Percentiles rank a stretch among this genome's conserved stretches.
Evolutionary conservation across 2,888 invertebrate species (phyloP).

Genomic region (Eretmocerus hayati): DNA sequence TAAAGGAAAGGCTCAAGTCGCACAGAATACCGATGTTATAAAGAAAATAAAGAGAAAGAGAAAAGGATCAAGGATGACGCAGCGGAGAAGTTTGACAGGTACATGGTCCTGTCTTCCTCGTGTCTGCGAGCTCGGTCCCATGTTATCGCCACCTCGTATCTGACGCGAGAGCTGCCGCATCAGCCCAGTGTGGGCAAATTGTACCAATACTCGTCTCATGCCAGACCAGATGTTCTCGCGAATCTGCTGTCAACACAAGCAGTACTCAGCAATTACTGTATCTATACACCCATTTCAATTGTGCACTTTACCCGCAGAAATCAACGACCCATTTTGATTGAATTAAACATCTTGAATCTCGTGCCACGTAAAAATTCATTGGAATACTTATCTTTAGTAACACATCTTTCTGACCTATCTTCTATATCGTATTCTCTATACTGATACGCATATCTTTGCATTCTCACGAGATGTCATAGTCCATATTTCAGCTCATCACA

Average conservation of each 20-base stretch:
- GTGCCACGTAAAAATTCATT: no score
- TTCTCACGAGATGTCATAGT: no score
- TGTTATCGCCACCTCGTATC: conserved; percentile 43
- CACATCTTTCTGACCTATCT: no score
- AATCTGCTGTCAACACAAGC: conserved; percentile 44
- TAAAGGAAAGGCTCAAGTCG: no score
- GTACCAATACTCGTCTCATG: no score
- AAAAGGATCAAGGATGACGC: conserved; percentile 34
- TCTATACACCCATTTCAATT: conserved; percentile 30
- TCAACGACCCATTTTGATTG: conserved; percentile 7
- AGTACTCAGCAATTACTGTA: conserved; percentile 46
- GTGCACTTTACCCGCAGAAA: conserved; percentile 9
- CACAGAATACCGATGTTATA: no score
- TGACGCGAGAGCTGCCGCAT: conserved; percentile 36
- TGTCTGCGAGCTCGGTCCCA: conserved; percentile 29
- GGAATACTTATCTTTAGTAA: no score
- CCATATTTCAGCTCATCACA: no score
- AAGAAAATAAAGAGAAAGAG: conserved; percentile 22
- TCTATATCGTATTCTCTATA: no score
- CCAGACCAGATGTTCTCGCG: no score
- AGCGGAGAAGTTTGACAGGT: conserved; percentile 45
- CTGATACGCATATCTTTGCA: no score
- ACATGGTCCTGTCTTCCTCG: conserved; percentile 41
- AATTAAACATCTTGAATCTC: no score
- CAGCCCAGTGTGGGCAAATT: conserved; percentile 1